phyloP scores from a whole-genome alignment of 2,888 invertebrate species.

The Cybosia mesomella region DNA sequence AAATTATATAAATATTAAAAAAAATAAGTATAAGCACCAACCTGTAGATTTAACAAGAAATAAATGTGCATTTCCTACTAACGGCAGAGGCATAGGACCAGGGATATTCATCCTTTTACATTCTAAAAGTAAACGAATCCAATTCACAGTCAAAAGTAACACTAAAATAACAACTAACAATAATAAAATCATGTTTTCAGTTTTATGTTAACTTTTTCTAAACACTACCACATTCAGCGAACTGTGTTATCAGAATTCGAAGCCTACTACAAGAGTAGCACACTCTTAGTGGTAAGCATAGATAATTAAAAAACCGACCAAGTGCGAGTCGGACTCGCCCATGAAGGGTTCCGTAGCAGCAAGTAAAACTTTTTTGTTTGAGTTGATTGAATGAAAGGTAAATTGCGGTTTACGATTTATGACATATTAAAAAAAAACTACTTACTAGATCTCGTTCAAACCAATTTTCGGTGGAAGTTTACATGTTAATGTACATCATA shows the following conservation, averaged over 20 bases:
- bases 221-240: constrained; percentile 7
- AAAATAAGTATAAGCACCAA: constrained; percentile 36
- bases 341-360: no score
- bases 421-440: no score
- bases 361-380: no score
- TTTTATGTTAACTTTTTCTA: constrained; percentile 55
- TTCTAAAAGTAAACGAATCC: constrained; percentile 59
- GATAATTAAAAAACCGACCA: neutral
- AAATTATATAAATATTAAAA: no score
- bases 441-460: no score
- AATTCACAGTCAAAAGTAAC: constrained; percentile 55
- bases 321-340: no score
- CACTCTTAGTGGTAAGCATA: neutral
- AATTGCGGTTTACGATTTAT: no score
- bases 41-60: constrained; percentile 77
- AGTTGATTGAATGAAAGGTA: no score
- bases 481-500: no score
- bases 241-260: constrained; percentile 9
- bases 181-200: constrained; percentile 53
- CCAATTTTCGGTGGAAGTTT: no score
- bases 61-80: constrained; percentile 83
- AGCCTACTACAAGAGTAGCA: neutral
- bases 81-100: constrained; percentile 74
- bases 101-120: constrained; percentile 54
- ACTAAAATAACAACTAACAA: constrained; percentile 41